phyloP scores from a whole-genome alignment of 2,113 vertebrate species.

The Xyrauchen texanus region DNA sequence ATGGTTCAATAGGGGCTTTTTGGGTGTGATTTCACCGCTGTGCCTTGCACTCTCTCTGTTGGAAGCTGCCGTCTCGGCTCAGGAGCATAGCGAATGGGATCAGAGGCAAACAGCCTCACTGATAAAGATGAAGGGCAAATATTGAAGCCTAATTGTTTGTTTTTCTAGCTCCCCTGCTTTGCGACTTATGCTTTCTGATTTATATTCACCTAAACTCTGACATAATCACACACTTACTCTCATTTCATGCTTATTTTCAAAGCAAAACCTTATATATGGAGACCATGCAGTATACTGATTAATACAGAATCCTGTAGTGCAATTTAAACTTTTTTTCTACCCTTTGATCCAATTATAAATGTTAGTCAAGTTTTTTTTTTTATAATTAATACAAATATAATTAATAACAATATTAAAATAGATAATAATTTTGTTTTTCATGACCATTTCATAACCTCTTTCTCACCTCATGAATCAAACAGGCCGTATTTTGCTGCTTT shows the following conservation, averaged over 20 bases:
- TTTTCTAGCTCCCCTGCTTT: constrained; percentile 30
- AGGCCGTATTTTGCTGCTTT: too few species aligned
- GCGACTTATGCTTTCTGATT: constrained; percentile 39
- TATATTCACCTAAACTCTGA: constrained; percentile 10
- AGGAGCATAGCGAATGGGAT: constrained; percentile 52
- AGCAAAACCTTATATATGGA: neutral
- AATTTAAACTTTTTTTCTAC: neutral
- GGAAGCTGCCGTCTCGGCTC: constrained; percentile 36
- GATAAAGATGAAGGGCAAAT: constrained; percentile 59
- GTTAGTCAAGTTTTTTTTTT: too few species aligned
- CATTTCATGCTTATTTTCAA: constrained; percentile 5
- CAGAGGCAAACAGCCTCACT: constrained; percentile 44
- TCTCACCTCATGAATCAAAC: too few species aligned
- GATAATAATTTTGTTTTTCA: too few species aligned
- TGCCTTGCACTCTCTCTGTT: constrained; percentile 3
- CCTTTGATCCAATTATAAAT: too few species aligned
- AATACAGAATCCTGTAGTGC: neutral
- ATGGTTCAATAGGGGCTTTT: constrained; percentile 57
- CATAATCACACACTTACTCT: neutral
- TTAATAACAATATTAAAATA: too few species aligned
- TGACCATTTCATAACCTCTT: too few species aligned
- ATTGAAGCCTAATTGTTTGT: constrained; percentile 50
- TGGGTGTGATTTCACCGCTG: constrained; percentile 49
- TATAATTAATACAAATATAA: too few species aligned
- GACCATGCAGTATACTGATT: neutral